Evolutionary conservation across 1,140 invertebrate genomes (phyloP), one percentile per base, ranked within the genome.

Genomic region (Orchestia grillus): DNA sequence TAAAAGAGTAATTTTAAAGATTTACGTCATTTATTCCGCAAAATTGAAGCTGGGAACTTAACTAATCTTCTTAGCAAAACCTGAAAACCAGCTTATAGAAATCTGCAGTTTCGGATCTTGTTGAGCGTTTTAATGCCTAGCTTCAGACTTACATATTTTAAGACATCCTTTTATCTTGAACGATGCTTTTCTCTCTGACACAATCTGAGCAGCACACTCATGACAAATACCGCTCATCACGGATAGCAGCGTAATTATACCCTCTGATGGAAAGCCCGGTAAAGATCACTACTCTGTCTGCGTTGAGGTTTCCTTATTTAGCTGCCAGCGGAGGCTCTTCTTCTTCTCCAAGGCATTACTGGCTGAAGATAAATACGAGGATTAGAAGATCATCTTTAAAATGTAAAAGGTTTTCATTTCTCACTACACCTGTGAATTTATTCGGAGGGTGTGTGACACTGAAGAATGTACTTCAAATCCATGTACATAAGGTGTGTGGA

Each of bases 251-350:
- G 92, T 94, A 94, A 94, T 94, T 94, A 94, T 36, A 45, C 6
- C 36, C 40, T 94, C 41, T 45, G 43, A 45, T 44, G 43, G 92
- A 94, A 94, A 94, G 92, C 92, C 19, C 92, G 43, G 43, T 44
- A 44, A 45, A 45, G 92, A 94, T 94, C 92, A 47, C 43, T 94
- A 94, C 92, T 94, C 44, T 6, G 44, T 15, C 41, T 94, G 92
- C 44, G 44, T 94, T 94, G 92, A 44, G 47, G 44, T 94, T n/a
- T 94, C 92, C 92, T 94, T 94, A 94, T 94, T 45, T 77, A 77
- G 62, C 1, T 36, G 11, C 47, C 62, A 3, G 62, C 28, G 11
- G 62, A 94, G 92, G 92, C 41, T 94, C 43, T 94, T 91, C 88
- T 91, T 91, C 62, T 77, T 77, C 62, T 77, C 36, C 62, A 77